Evolutionary conservation across 1,140 invertebrate species (phyloP).

Genomic region (Riptortus pedestris): DNA sequence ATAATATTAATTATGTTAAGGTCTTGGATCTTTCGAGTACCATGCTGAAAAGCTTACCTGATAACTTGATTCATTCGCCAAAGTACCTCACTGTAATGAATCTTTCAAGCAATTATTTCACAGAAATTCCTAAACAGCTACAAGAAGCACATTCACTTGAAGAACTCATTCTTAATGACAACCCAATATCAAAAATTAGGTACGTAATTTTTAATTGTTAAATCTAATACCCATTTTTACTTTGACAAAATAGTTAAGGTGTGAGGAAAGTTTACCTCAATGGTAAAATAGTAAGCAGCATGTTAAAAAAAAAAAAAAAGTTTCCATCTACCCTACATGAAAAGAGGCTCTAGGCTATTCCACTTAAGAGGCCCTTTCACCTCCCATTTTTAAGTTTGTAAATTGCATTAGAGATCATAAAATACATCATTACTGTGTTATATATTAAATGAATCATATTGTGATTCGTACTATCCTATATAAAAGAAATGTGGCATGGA

Average conservation of each 20-base stretch:
- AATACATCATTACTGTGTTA: too few species aligned
- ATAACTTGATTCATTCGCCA: constrained; percentile 3
- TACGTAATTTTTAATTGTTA: constrained; percentile 11
- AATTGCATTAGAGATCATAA: too few species aligned
- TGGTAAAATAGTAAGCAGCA: background rate
- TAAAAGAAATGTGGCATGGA: too few species aligned
- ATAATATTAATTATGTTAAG: too few species aligned
- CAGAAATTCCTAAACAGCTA: constrained; percentile 2
- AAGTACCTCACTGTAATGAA: constrained; percentile 16
- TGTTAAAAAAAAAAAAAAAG: background rate
- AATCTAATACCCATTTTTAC: background rate
- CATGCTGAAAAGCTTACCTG: background rate
- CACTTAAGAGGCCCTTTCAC: too few species aligned
- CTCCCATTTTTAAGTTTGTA: too few species aligned
- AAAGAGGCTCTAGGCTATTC: too few species aligned
- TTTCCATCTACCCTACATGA: too few species aligned
- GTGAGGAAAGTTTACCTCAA: background rate
- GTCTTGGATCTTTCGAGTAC: constrained; percentile 14
- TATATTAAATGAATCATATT: too few species aligned
- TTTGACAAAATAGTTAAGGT: background rate
- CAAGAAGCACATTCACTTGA: constrained; percentile 4
- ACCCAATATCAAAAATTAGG: constrained; percentile 8
- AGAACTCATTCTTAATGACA: constrained; percentile 11
- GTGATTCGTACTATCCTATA: too few species aligned
- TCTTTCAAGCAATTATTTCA: constrained; percentile 16